These are phyloP conservation scores for Cosmorhoe ocellata DNA, from an alignment of 2,888 invertebrate species.

Conservation along the genomic window DNA sequence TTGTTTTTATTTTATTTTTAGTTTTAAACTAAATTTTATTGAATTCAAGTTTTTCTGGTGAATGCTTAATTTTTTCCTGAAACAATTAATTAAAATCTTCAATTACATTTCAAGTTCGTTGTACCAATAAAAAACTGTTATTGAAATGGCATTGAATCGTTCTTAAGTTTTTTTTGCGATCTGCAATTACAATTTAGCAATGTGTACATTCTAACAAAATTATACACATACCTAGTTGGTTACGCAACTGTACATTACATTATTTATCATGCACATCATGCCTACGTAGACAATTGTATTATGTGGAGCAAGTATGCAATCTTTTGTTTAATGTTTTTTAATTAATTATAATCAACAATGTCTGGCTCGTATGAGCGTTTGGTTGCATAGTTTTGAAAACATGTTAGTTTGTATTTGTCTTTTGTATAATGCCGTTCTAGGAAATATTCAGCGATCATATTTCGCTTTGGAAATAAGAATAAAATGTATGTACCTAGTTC, in stretches of 20 bases:
- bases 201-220: not conserved
- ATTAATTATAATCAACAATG: slow-evolving; percentile 14
- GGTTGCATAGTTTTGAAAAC: slow-evolving; percentile 8
- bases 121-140: slow-evolving; percentile 2
- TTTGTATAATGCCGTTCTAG: not conserved
- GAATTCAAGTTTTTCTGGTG: too few species aligned
- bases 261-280: slow-evolving; percentile 7
- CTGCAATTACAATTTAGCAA: too few species aligned
- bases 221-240: not conserved
- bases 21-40: too few species aligned
- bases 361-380: slow-evolving; percentile 2
- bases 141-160: slow-evolving; percentile 4
- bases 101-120: not conserved
- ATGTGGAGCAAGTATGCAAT: slow-evolving; percentile 17
- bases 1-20: too few species aligned
- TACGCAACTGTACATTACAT: slow-evolving; percentile 7
- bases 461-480: too few species aligned
- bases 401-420: not conserved
- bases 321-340: slow-evolving; percentile 24
- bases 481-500: too few species aligned
- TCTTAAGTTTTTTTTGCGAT: not conserved
- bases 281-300: slow-evolving; percentile 22
- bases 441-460: not conserved
- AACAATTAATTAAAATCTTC: too few species aligned
- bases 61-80: too few species aligned